Evolutionary conservation across 2,888 invertebrate species (phyloP).

Genomic region (Gortyna flavago): DNA sequence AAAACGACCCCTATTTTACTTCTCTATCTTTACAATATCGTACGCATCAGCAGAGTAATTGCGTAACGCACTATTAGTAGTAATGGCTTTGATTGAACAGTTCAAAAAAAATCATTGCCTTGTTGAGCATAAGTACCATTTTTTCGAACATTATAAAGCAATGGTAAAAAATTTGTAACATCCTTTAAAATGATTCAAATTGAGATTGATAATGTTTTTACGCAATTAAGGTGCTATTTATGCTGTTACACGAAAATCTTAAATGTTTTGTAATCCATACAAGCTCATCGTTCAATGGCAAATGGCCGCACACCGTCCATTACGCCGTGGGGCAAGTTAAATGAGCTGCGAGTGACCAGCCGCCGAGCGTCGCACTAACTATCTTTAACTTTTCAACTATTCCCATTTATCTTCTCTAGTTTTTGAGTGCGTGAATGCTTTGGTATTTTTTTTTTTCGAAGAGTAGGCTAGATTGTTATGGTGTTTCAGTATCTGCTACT

Average conservation of each 20-base stretch:
- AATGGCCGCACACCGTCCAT: conserved; percentile 10
- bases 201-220: too few species aligned
- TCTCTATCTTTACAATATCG: too few species aligned
- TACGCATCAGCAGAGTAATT: too few species aligned
- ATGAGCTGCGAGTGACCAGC: conserved; percentile 52
- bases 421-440: neutral
- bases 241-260: neutral
- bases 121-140: too few species aligned
- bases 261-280: neutral
- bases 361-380: conserved; percentile 21
- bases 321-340: conserved; percentile 40
- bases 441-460: neutral
- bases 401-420: conserved; percentile 19
- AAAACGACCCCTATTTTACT: too few species aligned
- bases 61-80: too few species aligned
- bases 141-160: too few species aligned
- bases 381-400: conserved; percentile 43
- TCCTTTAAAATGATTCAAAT: too few species aligned
- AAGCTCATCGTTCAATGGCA: conserved; percentile 14
- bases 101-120: too few species aligned
- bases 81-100: too few species aligned
- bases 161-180: too few species aligned
- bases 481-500: neutral
- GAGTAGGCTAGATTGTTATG: neutral
- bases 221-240: neutral